phyloP scores from a whole-genome alignment of 2,888 invertebrate genomes.

The Pilophorus perplexus region DNA sequence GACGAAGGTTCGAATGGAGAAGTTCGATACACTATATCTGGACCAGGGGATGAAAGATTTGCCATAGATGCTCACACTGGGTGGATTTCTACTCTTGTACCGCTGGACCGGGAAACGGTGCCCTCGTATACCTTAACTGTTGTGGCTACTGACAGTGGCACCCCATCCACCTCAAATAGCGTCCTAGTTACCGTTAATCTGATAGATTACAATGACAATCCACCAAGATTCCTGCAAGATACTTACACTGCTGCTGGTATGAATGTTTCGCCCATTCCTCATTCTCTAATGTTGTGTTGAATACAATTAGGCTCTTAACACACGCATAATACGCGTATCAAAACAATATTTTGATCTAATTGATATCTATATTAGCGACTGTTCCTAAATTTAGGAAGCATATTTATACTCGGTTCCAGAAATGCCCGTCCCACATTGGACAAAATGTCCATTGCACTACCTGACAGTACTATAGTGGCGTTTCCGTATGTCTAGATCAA shows the following conservation, averaged over 20 bases:
- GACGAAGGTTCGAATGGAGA: slow-evolving; percentile 83
- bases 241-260: slow-evolving; percentile 29
- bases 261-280: no score
- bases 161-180: slow-evolving; percentile 65
- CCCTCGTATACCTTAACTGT: slow-evolving; percentile 76
- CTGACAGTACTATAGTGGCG: no score
- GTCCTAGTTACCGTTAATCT: slow-evolving; percentile 76
- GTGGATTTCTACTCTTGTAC: slow-evolving; percentile 74
- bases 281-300: no score
- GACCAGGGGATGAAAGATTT: slow-evolving; percentile 63
- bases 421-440: no score
- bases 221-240: slow-evolving; percentile 68
- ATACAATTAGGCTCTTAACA: no score
- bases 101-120: slow-evolving; percentile 74
- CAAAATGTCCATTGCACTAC: no score
- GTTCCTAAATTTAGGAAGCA: no score
- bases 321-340: no score
- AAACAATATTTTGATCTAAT: no score
- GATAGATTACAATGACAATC: slow-evolving; percentile 89
- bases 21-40: slow-evolving; percentile 69
- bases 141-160: slow-evolving; percentile 74
- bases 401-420: no score
- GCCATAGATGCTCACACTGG: slow-evolving; percentile 83
- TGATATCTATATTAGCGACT: no score
- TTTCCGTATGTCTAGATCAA: no score